phyloP scores from a whole-genome alignment of 2,797 vertebrate species.

The Gymnothorax javanicus region DNA sequence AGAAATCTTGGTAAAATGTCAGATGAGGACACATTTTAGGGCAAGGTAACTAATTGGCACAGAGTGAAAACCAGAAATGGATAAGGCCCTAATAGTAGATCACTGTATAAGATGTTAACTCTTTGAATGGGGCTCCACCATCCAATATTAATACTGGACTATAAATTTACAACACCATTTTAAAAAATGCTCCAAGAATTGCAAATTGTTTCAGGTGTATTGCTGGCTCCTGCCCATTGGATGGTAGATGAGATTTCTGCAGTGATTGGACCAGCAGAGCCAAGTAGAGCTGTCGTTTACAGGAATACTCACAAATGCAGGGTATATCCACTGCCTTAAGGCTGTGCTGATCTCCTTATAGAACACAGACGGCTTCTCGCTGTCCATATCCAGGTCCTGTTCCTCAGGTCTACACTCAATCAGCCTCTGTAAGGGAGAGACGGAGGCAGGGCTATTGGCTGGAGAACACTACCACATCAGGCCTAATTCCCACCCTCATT shows the following conservation, averaged over 20 bases:
- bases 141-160: no score
- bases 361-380: constrained; percentile 68
- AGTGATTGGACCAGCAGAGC: neutral
- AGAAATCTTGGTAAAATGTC: no score
- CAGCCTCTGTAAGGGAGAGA: constrained; percentile 67
- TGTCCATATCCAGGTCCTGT: constrained; percentile 76
- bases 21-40: no score
- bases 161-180: no score
- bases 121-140: no score
- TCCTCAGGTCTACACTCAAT: constrained; percentile 76
- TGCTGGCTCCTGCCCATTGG: no score
- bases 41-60: no score
- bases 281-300: neutral
- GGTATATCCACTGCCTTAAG: constrained; percentile 76
- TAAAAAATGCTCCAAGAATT: no score
- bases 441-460: neutral
- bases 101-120: no score
- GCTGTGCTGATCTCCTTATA: constrained; percentile 73
- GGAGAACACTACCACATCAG: neutral
- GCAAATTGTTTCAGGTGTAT: no score
- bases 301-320: constrained; percentile 82
- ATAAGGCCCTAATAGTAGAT: no score
- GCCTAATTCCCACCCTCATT: neutral
- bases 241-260: neutral
- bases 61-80: no score